Conservation (phyloP, 1,140 invertebrate genomes). For the Elymnias hypermnestra region DNA sequence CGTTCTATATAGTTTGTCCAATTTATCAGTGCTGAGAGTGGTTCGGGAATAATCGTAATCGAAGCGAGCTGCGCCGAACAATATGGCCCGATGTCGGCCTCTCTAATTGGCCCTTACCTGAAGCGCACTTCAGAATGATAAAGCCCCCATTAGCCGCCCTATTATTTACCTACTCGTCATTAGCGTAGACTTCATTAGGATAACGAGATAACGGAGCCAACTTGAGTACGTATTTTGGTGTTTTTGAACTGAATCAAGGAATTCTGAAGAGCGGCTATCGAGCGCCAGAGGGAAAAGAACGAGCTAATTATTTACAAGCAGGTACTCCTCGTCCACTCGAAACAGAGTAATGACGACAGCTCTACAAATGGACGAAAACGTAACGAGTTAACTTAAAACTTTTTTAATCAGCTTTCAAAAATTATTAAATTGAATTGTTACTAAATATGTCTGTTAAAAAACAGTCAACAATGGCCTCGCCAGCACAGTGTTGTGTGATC, state of each 20-base stretch:
- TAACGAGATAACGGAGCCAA: conserved; percentile 74
- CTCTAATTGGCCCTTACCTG: conserved; percentile 75
- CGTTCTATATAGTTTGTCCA: conserved; percentile 54
- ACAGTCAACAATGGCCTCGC: too few species aligned
- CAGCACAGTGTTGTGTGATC: too few species aligned
- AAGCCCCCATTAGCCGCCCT: conserved; percentile 74
- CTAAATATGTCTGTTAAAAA: too few species aligned
- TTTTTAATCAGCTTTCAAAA: too few species aligned
- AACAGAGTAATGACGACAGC: conserved; percentile 10
- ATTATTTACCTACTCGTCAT: conserved; percentile 76
- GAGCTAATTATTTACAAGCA: conserved; percentile 57
- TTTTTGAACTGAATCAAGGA: conserved; percentile 56
- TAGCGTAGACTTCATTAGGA: conserved; percentile 76
- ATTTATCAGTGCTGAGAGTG: conserved; percentile 70
- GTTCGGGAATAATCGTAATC: conserved; percentile 73
- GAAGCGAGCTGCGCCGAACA: conserved; percentile 70
- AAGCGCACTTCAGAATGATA: conserved; percentile 75
- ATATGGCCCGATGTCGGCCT: conserved; percentile 72
- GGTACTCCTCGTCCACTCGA: conserved; percentile 15
- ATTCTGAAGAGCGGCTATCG: conserved; percentile 39
- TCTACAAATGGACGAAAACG: conserved; percentile 23
- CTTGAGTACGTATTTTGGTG: conserved; percentile 61
- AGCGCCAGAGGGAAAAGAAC: conserved; percentile 35
- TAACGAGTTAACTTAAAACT: conserved; percentile 12
- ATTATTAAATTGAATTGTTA: too few species aligned